Conservation (phyloP, 1,140 invertebrate genomes). For the Hyphantria cunea region DNA sequence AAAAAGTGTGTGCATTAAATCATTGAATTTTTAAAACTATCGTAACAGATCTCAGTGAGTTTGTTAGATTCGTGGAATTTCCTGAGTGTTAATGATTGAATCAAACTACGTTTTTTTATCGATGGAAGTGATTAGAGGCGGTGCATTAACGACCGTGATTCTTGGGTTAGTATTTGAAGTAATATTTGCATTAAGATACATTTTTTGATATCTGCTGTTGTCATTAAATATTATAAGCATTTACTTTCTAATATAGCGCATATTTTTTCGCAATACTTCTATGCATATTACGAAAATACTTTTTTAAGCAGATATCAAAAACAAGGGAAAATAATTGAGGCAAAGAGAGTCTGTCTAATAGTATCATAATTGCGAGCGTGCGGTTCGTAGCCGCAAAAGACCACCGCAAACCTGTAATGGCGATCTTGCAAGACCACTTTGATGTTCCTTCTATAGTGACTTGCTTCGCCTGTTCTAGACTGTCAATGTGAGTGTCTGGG, state of each 20-base stretch:
- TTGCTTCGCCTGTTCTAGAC: slow-evolving; percentile 98
- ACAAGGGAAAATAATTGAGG: slow-evolving; percentile 66
- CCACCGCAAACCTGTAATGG: slow-evolving; percentile 93
- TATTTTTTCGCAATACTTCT: slow-evolving; percentile 2
- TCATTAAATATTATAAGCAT: slow-evolving; percentile 10
- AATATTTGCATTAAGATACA: slow-evolving; percentile 67
- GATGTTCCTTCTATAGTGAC: slow-evolving; percentile 99
- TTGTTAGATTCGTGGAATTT: slow-evolving; percentile 78
- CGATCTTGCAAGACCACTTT: slow-evolving; percentile 99
- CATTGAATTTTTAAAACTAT: slow-evolving; percentile 28
- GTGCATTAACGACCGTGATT: slow-evolving; percentile 77
- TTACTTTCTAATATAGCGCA: slow-evolving; percentile 20
- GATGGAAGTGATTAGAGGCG: slow-evolving; percentile 65
- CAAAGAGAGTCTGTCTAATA: slow-evolving; percentile 77
- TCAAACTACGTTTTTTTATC: slow-evolving; percentile 63
- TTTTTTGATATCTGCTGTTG: slow-evolving; percentile 58
- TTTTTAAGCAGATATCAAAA: slow-evolving; percentile 69
- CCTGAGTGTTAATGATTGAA: slow-evolving; percentile 63
- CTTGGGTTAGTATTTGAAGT: slow-evolving; percentile 68
- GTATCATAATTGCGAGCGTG: slow-evolving; percentile 92
- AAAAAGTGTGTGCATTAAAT: slow-evolving; percentile 43
- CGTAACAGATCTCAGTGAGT: slow-evolving; percentile 39
- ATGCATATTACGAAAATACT: slow-evolving; percentile 16
- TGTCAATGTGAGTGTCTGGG: slow-evolving; percentile 99
- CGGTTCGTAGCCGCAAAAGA: slow-evolving; percentile 76